A percentile compares a stretch with the other conserved stretches of the same genome.
Evolutionary conservation across 2,797 vertebrate genomes (phyloP).

Genomic region (Craterocephalus amniculus): DNA sequence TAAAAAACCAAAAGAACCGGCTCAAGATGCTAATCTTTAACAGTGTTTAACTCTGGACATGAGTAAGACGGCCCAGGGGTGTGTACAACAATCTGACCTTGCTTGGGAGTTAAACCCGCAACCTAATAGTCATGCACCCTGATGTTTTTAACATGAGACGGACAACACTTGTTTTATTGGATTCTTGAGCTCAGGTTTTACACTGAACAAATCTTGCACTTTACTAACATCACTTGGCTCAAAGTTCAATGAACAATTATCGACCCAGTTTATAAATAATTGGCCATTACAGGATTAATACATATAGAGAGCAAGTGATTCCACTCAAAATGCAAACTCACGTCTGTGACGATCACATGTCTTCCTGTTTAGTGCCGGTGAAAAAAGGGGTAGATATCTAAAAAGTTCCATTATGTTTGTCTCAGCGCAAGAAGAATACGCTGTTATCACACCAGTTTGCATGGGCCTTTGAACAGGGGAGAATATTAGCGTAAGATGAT

Average conservation of each 20-base stretch:
- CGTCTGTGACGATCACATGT: constrained; percentile 33
- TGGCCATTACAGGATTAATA: neutral
- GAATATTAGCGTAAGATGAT: constrained; percentile 30
- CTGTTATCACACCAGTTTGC: neutral
- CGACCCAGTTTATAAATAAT: neutral
- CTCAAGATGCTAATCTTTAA: constrained; percentile 20
- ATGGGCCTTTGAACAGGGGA: too few species aligned
- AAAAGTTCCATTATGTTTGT: constrained; percentile 36
- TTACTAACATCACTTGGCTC: neutral
- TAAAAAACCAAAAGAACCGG: constrained; percentile 36
- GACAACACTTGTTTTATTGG: neutral
- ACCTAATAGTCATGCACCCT: neutral
- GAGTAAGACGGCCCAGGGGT: neutral
- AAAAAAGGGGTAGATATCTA: constrained; percentile 13
- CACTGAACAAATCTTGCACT: neutral
- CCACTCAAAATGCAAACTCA: neutral
- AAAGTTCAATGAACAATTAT: neutral
- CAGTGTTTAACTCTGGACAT: constrained; percentile 16
- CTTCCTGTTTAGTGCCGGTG: constrained; percentile 14
- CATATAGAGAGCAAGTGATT: too few species aligned
- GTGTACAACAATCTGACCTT: neutral
- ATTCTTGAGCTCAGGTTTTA: neutral
- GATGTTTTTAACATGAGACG: neutral
- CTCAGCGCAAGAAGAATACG: constrained; percentile 10
- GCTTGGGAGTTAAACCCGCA: constrained; percentile 16